Base-by-base conservation (phyloP, 2,888 invertebrate genomes). In the Meloe dianella region DNA sequence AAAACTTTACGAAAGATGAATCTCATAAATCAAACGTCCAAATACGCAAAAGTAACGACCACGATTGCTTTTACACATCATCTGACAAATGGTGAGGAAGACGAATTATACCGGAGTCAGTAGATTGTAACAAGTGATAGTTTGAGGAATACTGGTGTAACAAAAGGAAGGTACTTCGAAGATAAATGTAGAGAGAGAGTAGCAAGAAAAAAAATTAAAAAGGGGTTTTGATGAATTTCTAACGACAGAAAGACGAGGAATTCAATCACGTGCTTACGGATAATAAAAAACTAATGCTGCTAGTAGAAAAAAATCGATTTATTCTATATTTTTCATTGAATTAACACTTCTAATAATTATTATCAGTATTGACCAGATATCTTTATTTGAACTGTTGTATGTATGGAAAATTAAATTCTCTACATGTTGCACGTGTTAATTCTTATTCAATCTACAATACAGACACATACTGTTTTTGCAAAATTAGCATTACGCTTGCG, bases 181-280 rank as follows among this genome's bases (percentile, higher is more conserved):
- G 20, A 20, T 47, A 47, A 47, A 47, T 47, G 47, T 27, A 2
- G 2, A 4, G 35, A 9, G 2, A 47, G 20, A 47, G 7, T 5
- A 2, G 3, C 8, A 47, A 10, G 8, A 20, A 20, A 47, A 47
- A 47, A 47, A 47, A 41, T 7, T 41, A 6, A 8, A 7, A 41
- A 20, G 17, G 20, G 29, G 9, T 47, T 63, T 38, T 56, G 38
- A 57, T 57, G 38, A 47, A 47, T 27, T 56, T 32, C 32, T 29
- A 29, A 51, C 22, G 38, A 51, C 24, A 14, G 24, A 41, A 27
- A 32, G 57, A 24, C 32, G 27, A 63, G 14, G 20, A 63, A 63
- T 63, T 30, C 59, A 63, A 63, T 63, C 59, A 58, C 10, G 2
- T 20, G 10, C 9, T 8, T 17, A 22, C 9, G 20, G 9, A 47